These are phyloP conservation scores for Drosophila rellima DNA, from an alignment of 2,888 invertebrate genomes.

Conservation along the genomic window DNA sequence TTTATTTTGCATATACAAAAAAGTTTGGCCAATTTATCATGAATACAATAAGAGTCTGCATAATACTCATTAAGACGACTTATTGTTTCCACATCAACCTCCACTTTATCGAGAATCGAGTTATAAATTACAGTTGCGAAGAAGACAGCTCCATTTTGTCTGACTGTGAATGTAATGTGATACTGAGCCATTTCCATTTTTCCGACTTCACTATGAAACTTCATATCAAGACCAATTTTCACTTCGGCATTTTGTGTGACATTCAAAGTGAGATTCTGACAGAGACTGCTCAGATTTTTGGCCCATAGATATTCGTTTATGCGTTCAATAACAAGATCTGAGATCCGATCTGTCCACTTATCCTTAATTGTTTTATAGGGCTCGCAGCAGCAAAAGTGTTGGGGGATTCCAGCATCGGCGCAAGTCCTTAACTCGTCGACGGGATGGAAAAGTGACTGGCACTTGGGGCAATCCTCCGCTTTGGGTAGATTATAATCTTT, in stretches of 20 bases:
- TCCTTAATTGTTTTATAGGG: constrained; percentile 6
- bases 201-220: neutral
- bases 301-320: constrained; percentile 3
- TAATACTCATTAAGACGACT: constrained; percentile 11
- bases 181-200: constrained; percentile 3
- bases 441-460: constrained; percentile 16
- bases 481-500: neutral
- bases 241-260: neutral
- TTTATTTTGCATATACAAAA: constrained; percentile 13
- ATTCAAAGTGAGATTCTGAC: constrained; percentile 10
- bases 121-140: constrained; percentile 14
- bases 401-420: constrained; percentile 11
- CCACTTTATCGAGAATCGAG: neutral
- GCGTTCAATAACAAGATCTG: constrained; percentile 3
- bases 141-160: constrained; percentile 2
- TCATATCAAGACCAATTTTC: constrained; percentile 3
- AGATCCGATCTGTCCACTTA: constrained; percentile 5
- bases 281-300: neutral
- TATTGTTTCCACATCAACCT: constrained; percentile 14
- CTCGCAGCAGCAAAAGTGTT: constrained; percentile 16
- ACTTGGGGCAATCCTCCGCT: constrained; percentile 5
- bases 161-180: constrained; percentile 3
- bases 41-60: neutral
- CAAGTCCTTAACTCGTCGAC: neutral
- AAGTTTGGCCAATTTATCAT: constrained; percentile 5